Evolutionary conservation across 2,888 invertebrate genomes (phyloP), one percentile per base, ranked within the genome.

Genomic region (Dinocampus coccinellae): DNA sequence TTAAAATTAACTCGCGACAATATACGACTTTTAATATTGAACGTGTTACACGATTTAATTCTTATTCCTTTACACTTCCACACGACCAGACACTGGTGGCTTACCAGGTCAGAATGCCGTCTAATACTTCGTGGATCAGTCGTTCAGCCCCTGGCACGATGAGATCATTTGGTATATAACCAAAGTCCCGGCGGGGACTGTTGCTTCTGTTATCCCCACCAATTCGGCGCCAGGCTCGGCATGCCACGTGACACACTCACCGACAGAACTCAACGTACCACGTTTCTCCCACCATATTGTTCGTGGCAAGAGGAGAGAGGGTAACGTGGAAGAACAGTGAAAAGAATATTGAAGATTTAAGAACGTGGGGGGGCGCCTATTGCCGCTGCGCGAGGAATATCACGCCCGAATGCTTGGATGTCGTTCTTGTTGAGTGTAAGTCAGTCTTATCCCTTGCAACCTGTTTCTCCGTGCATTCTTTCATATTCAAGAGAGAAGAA

Each of bases 41-140:
- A 47, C 2, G 20, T 47, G 20, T 3, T 47, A 16, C 16, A 16
- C 47, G 20, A 47, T n/a, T 39, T 7, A 20, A 70, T 47, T 64
- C 71, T 67, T 34, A 29, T n/a, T 13, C 72, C 72, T n/a, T n/a
- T 73, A 70, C 75, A 76, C 75, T 78, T 75, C 70, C 55, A 73
- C 75, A 82, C 85, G 83, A 85, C 78, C 86, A 82, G 85, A 85
- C 86, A 81, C 86, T 84, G 85, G 83, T 80, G 81, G 83, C 85
- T 84, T 84, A 84, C 85, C 86, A 86, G 85, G 85, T 85, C 85
- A 84, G 85, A 86, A 85, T 86, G 84, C 81, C 78, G 81, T 70
- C 73, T 39, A 36, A 62, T 29, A 22, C 36, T 64, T 29, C 24
- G 22, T 24, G 57, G 63, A 57, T 52, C 53, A 42, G 29, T 16